These are phyloP conservation scores for Myathropa florea DNA, from an alignment of 2,888 invertebrate genomes.

Conservation along the genomic window DNA sequence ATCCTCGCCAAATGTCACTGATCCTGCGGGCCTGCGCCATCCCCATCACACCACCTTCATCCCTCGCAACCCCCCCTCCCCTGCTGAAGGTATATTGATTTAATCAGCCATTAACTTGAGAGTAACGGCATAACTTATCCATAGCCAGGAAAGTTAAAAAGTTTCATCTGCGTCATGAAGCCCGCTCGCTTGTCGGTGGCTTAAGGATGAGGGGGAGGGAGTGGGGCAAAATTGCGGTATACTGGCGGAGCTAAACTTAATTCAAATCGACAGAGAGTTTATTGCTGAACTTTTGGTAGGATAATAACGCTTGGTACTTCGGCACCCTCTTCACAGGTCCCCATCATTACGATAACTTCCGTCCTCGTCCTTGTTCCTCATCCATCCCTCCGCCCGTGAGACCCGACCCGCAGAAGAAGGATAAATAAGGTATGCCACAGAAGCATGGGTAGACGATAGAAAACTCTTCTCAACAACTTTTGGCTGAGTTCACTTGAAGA, in stretches of 20 bases:
- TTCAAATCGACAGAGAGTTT: slow-evolving; percentile 64
- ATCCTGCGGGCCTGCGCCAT: neutral
- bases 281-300: slow-evolving; percentile 67
- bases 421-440: slow-evolving; percentile 24
- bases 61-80: neutral
- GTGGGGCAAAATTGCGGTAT: neutral
- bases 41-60: neutral
- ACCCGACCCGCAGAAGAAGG: neutral
- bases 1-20: neutral
- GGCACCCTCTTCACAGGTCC: slow-evolving; percentile 60
- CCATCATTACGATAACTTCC: slow-evolving; percentile 58
- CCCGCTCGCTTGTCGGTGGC: neutral
- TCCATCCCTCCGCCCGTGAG: neutral
- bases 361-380: neutral
- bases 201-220: neutral
- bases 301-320: slow-evolving; percentile 66
- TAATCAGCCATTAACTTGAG: slow-evolving; percentile 63
- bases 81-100: slow-evolving; percentile 30
- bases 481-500: slow-evolving; percentile 52
- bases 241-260: slow-evolving; percentile 53
- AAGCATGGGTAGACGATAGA: slow-evolving; percentile 7
- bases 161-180: slow-evolving; percentile 27
- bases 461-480: slow-evolving; percentile 43
- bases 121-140: slow-evolving; percentile 52
- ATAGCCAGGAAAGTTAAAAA: slow-evolving; percentile 45